phyloP scores from a whole-genome alignment of 2,888 invertebrate genomes.

The Clusia tigrina region DNA sequence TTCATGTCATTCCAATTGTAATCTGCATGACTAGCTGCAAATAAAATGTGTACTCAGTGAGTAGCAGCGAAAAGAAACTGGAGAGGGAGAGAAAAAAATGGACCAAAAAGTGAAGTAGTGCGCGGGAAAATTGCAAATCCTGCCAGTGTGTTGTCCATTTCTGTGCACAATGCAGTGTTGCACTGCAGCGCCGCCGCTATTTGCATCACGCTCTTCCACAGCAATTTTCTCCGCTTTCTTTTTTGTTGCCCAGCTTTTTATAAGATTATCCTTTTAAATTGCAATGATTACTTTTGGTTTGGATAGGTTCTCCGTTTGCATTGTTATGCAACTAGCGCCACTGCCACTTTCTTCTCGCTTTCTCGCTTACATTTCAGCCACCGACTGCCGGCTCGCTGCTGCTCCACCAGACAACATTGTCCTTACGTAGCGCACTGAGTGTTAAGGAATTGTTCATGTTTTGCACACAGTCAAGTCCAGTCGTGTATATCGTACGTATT shows the following conservation, averaged over 20 bases:
- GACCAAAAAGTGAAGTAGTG: neutral
- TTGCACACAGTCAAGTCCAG: conserved; percentile 57
- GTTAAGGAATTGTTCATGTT: conserved; percentile 59
- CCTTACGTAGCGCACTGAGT: conserved; percentile 17
- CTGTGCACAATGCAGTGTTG: neutral
- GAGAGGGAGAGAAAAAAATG: neutral
- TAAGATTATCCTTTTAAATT: conserved; percentile 61
- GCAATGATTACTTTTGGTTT: conserved; percentile 57
- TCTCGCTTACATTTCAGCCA: neutral
- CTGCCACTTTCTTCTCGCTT: conserved; percentile 50
- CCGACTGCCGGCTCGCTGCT: too few relatives aligned
- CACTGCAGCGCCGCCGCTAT: neutral
- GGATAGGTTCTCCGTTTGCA: conserved; percentile 17
- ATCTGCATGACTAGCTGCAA: conserved; percentile 53
- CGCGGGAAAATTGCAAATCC: conserved; percentile 13
- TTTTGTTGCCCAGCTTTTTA: conserved; percentile 1
- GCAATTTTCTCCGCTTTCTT: neutral
- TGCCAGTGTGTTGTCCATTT: conserved; percentile 11
- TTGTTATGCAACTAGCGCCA: conserved; percentile 39
- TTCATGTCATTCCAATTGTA: conserved; percentile 59
- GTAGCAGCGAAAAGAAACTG: neutral
- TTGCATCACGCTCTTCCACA: conserved; percentile 21
- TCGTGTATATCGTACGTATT: conserved; percentile 54
- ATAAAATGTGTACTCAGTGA: conserved; percentile 15
- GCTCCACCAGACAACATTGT: neutral